Evolutionary conservation across 2,888 invertebrate species (phyloP).

Genomic region (Gerris lacustris): DNA sequence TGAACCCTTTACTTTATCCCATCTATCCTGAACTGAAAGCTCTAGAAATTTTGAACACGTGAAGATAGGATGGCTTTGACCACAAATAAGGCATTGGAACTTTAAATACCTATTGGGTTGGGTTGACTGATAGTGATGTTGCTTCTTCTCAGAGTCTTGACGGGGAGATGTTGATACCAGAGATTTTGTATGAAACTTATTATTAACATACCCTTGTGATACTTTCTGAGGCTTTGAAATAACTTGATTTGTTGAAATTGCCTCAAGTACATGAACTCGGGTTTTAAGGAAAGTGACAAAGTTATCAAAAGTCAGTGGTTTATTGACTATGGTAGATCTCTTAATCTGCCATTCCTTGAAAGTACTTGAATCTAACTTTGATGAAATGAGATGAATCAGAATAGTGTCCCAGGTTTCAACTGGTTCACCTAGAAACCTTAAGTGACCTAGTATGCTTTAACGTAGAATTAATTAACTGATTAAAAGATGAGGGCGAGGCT

Average conservation of each 20-base stretch:
- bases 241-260: not conserved
- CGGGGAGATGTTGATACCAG: not conserved
- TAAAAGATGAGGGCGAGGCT: slow-evolving; percentile 15
- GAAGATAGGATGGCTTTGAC: not conserved
- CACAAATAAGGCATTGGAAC: not conserved
- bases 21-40: not conserved
- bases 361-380: not conserved
- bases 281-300: not conserved
- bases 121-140: too few species aligned
- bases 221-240: not conserved
- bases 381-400: not conserved
- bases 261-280: not conserved
- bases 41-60: not conserved
- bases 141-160: not conserved
- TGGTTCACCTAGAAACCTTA: not conserved
- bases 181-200: not conserved
- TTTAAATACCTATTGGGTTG: too few species aligned
- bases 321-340: not conserved
- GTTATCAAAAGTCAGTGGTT: not conserved
- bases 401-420: not conserved
- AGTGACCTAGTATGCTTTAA: not conserved
- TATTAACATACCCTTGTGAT: not conserved
- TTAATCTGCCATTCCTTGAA: not conserved
- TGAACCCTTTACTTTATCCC: not conserved
- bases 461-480: slow-evolving; percentile 19